phyloP scores from a whole-genome alignment of 2,888 invertebrate genomes.

The Bellardia pandia region DNA sequence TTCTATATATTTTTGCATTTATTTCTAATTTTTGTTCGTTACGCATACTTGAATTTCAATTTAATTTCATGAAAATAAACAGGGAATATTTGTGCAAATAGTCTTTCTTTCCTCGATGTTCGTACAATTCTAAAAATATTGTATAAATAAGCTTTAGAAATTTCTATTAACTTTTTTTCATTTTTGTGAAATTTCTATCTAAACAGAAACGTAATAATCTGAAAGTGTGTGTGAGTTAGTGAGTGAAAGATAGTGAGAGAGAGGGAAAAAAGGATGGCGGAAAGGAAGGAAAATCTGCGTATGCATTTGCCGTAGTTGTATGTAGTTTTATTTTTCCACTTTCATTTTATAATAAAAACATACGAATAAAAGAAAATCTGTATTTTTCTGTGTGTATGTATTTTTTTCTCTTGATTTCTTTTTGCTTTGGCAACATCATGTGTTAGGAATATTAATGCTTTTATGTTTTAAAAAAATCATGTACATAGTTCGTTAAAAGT shows the following conservation, averaged over 20 bases:
- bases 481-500: constrained; percentile 1
- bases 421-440: not conserved
- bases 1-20: constrained; percentile 5
- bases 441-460: constrained; percentile 33
- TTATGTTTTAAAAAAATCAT: not conserved
- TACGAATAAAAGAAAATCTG: constrained; percentile 22
- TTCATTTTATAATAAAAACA: constrained; percentile 20
- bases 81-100: constrained; percentile 49
- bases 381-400: not conserved
- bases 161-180: constrained; percentile 12
- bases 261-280: not conserved
- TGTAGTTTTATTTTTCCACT: constrained; percentile 5
- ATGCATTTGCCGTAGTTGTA: constrained; percentile 6
- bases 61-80: constrained; percentile 57
- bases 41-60: constrained; percentile 68
- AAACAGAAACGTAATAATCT: not conserved
- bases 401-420: not conserved
- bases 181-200: not conserved
- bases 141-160: constrained; percentile 35
- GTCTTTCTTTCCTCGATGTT: not conserved
- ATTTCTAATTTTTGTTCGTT: constrained; percentile 37
- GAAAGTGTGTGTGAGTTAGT: not conserved
- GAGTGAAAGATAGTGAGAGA: not conserved
- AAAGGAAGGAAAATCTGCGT: not conserved
- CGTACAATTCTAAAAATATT: constrained; percentile 15